phyloP scores from a whole-genome alignment of 2,888 invertebrate genomes.

The Megaustenia siamemsis region DNA sequence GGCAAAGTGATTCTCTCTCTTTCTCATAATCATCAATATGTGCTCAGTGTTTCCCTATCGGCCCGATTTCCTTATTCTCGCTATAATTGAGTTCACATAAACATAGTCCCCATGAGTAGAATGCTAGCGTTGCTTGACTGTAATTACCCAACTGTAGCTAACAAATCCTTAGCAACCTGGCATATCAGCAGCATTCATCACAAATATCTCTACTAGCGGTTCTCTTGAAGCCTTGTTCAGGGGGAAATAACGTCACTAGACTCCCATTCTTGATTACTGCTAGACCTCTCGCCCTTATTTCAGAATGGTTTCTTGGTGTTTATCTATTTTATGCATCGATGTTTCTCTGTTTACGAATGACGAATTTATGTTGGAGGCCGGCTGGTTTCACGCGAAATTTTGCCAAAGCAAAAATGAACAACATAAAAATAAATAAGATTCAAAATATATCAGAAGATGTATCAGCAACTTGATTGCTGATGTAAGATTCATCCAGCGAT shows the following conservation, averaged over 20 bases:
- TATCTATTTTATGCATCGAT: constrained; percentile 17
- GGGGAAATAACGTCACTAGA: neutral
- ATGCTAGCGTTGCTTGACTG: neutral
- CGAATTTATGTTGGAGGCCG: neutral
- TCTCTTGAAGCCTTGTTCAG: neutral
- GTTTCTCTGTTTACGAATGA: neutral
- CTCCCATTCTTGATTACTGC: constrained; percentile 16
- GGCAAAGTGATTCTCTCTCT: no score
- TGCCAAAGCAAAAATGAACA: neutral
- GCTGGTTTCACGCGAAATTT: neutral
- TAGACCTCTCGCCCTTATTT: neutral
- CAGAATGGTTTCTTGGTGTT: neutral
- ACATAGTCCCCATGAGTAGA: neutral
- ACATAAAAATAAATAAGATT: neutral
- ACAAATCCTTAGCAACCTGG: neutral
- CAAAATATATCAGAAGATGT: neutral
- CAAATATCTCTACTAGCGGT: neutral
- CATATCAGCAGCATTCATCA: constrained; percentile 17
- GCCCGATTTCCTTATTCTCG: no score
- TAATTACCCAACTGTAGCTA: neutral
- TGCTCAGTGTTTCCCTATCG: no score
- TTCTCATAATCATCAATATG: no score
- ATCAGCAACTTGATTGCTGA: neutral
- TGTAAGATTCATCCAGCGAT: neutral
- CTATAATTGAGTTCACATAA: no score